Base-by-base conservation (phyloP, 1,140 invertebrate species). In the Chironomus tepperi region DNA sequence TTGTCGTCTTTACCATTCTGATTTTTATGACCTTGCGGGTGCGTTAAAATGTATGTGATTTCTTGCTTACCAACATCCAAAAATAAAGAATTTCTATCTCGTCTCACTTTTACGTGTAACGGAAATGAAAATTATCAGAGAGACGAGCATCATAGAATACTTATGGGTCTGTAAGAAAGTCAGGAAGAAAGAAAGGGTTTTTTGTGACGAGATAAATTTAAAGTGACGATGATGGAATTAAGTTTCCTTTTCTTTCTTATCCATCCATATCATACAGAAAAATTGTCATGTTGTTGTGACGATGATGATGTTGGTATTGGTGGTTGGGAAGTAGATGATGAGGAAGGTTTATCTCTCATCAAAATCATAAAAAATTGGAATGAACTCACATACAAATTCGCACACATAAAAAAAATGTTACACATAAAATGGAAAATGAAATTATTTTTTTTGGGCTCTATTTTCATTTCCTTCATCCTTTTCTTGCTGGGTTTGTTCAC, bases 211-310 rank as follows among this genome's bases (percentile, higher is more conserved):
- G 47, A 57, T 57, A 57, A 57, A 57, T 57, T 57, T 57, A 57
- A 57, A 57, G 47, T 57, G 8, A 57, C 12, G 47, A 57, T 57
- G 47, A 57, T 57, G 47, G 47, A 57, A 57, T 57, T 57, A 57
- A n/a, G 12, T n/a, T n/a, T 47, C 9, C 43, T 47, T n/a, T n/a
- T 57, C 12, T 57, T 12, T 5, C 47, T 57, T 57, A 57, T 57
- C n/a, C 47, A 57, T 47, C n/a, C 43, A 47, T 10, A n/a, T n/a
- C 47, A 57, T n/a, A n/a, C 47, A 57, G n/a, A n/a, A 57, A n/a
- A n/a, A 57, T 57, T 57, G n/a, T 34, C 24, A 57, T n/a, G 47
- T 57, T 57, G 12, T 5, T n/a, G 47, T n/a, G 10, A 57, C 47
- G 47, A 57, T n/a, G 5, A n/a, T 57, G 47, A 57, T 57, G 47